Evolutionary conservation across 2,888 invertebrate species (phyloP), one percentile per base, ranked within the genome.

Genomic region (Drosophila longiperda): DNA sequence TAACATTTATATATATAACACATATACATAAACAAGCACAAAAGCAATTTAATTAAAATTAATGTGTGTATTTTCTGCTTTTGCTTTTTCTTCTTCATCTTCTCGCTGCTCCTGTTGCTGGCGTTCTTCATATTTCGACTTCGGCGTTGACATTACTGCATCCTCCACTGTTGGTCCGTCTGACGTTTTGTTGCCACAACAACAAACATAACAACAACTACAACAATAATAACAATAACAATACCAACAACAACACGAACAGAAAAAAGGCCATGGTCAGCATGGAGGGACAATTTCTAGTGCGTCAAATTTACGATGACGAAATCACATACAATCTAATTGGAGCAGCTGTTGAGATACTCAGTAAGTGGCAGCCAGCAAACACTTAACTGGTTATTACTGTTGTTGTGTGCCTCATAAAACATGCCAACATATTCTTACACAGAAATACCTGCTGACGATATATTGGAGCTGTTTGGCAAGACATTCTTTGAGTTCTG

Each of bases 401-500:
- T 52, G 23, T 68, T 38, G 36, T 57, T 66, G n/a, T 17, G 52
- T 58, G 69, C 6, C 34, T 32, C 34, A 69, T 69, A 69, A 68
- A 45, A 69, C 42, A 38, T 17, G 48, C 32, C 45, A 23, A 42
- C 12, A 23, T 52, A 34, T 33, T 23, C 8, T 42, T 11, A 11
- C 11, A 6, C 92, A 98, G 98, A 98, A 92, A 97, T 98, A 75
- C 98, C 98, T 38, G 98, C 98, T 1, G 96, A 97, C 89, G 96
- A 96, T 38, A 98, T 98, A 82, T 93, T 98, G 86, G 98, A 98
- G 92, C 94, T 97, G 6, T 98, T 99, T 90, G 99, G 99, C 1
- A 97, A 97, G 91, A 98, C 97, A 85, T 99, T 99, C 94, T 98
- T 98, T 91, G 98, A 98, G 93, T 98, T 98, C 91, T 99, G 98